These are phyloP conservation scores for Diorhabda sublineata DNA, from an alignment of 1,140 invertebrate species.

Conservation along the genomic window DNA sequence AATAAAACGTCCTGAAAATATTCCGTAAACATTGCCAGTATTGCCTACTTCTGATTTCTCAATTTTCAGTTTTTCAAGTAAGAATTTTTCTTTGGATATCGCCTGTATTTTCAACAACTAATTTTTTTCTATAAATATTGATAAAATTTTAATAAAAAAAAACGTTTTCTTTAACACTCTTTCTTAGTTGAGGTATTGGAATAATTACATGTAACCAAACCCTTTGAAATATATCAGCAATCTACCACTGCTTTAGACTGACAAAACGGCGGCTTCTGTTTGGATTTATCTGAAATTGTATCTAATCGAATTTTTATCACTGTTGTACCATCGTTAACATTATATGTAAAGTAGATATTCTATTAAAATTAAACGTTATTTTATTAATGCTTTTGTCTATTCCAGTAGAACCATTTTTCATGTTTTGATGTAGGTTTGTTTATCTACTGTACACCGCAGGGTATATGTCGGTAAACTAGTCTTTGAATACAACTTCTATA, in stretches of 20 bases:
- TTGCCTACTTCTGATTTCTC: no score
- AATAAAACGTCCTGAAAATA: no score
- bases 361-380: constrained; percentile 23
- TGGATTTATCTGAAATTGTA: constrained; percentile 15
- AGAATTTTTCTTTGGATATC: no score
- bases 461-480: not conserved
- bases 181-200: no score
- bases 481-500: not conserved
- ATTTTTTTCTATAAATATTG: no score
- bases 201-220: no score
- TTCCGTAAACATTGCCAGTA: no score
- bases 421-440: not conserved
- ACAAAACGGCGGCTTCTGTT: constrained; percentile 19
- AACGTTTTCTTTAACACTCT: no score
- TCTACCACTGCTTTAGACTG: not conserved
- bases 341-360: constrained; percentile 24
- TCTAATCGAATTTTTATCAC: constrained; percentile 23
- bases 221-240: not conserved
- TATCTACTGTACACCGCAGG: not conserved
- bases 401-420: constrained; percentile 19
- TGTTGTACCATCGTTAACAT: constrained; percentile 22
- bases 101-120: no score
- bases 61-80: no score
- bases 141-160: no score
- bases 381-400: constrained; percentile 20